These are phyloP conservation scores for Entomobrya multifasciata DNA, from an alignment of 2,888 invertebrate species.

Conservation along the genomic window DNA sequence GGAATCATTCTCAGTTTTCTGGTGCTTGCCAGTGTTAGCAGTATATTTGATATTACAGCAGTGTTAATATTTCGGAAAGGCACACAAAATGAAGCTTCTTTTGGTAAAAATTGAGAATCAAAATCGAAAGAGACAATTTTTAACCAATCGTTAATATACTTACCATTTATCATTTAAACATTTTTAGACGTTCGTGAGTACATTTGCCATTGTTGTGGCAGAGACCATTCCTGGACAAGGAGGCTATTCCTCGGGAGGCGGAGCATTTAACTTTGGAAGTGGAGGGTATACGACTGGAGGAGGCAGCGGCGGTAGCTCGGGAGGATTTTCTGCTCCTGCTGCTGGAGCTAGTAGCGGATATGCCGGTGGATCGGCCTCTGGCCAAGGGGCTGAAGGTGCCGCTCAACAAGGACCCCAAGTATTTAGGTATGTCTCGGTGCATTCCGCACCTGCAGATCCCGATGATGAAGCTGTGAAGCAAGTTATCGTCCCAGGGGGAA, in stretches of 20 bases:
- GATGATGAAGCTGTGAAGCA: constrained; percentile 30
- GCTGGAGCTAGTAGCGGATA: too few relatives aligned
- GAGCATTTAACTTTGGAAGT: constrained; percentile 43
- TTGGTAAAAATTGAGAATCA: too few relatives aligned
- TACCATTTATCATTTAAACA: too few relatives aligned
- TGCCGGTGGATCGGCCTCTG: too few relatives aligned
- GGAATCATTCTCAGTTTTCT: too few relatives aligned
- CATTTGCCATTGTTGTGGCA: constrained; percentile 37
- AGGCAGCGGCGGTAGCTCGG: background rate
- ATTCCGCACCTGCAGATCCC: constrained; percentile 61
- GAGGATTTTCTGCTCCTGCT: constrained; percentile 4
- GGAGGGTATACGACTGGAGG: constrained; percentile 30
- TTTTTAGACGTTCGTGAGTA: background rate
- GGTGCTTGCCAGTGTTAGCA: too few relatives aligned
- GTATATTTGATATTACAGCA: too few relatives aligned
- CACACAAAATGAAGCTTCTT: too few relatives aligned
- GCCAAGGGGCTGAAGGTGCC: too few relatives aligned
- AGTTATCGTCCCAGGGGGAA: constrained; percentile 52
- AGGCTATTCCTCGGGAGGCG: constrained; percentile 42
- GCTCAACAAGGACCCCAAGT: constrained; percentile 10
- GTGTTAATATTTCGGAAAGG: too few relatives aligned
- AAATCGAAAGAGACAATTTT: too few relatives aligned
- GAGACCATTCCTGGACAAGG: constrained; percentile 36
- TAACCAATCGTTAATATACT: too few relatives aligned
- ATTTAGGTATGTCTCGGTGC: constrained; percentile 34